Evolutionary conservation across 2,113 vertebrate species (phyloP).

Genomic region (Cricetomys ansorgei): DNA sequence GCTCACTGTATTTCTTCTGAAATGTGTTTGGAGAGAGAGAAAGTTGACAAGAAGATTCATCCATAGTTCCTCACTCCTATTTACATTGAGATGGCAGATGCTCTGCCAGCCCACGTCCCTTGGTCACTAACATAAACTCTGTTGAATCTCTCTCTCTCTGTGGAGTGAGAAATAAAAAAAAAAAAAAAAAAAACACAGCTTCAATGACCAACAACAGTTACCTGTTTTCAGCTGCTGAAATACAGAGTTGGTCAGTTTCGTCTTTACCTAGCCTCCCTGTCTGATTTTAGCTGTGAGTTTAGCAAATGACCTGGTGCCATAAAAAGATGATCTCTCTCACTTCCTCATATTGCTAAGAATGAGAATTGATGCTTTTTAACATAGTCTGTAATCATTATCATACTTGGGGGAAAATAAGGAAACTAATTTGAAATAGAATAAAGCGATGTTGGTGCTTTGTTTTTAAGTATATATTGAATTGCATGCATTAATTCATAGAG

Average conservation of each 20-base stretch:
- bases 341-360: not conserved
- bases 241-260: not conserved
- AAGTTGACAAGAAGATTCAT: not conserved
- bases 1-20: not conserved
- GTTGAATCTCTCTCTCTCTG: not conserved
- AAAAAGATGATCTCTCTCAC: not conserved
- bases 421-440: slow-evolving; percentile 42
- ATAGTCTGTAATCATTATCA: not conserved
- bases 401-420: not conserved
- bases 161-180: not conserved
- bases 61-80: not conserved
- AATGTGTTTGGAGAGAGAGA: not conserved
- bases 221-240: not conserved
- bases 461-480: slow-evolving; percentile 61
- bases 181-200: not conserved
- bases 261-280: not conserved
- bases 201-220: not conserved
- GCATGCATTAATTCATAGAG: not conserved
- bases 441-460: not conserved
- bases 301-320: not conserved
- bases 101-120: not conserved
- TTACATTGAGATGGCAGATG: not conserved
- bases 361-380: not conserved
- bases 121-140: not conserved
- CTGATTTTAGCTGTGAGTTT: not conserved